Evolutionary conservation across 2,797 vertebrate genomes (phyloP), one percentile per base, ranked within the genome.

Genomic region (Typhlichthys subterraneus): DNA sequence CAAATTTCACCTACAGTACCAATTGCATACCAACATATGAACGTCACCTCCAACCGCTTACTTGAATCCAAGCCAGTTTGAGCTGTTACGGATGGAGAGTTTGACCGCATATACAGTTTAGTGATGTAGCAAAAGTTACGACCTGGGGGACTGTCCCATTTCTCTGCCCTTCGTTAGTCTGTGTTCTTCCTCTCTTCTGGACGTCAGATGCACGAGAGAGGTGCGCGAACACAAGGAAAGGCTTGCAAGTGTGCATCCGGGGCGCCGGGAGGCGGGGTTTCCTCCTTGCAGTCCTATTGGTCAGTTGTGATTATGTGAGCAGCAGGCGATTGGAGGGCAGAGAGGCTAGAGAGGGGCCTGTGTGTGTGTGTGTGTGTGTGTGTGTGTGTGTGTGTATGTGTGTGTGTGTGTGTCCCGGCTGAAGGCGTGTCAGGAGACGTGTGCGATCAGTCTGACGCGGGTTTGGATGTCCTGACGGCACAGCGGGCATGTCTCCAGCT

Each of bases 381-480:
- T 70, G 70, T 86, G 51, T 59, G 8, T 14, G 12, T 46, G 54
- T 54, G 12, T 87, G 76, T 80, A 14, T 70, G 70, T 86, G 51
- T 15, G 51, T 5, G 5, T 77, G 69, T 87, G 76, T 79, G 17
- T 70, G 70, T 86, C 78, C 63, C 69, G 53, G 31, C 15, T 64
- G 63, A 70, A 73, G 65, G 61, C 88, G 83, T 94, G 97, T 99
- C 97, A 99, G 94, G 98, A 99, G 88, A 99, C 95, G 63, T 99
- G 96, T 68, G 97, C 95, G 84, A 99, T 98, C 87, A 97, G 96
- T 95, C 96, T 96, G 91, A 98, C 95, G 67, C 98, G 93, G 38
- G 93, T 97, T 82, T 98, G 95, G 91, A 99, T 99, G 90, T 99
- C 97, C 88, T 99, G 96, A 79, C 98, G 97, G 92, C 98, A 99